Base-by-base conservation (phyloP, 2,797 vertebrate genomes). In the Cirrhinus mrigala region DNA sequence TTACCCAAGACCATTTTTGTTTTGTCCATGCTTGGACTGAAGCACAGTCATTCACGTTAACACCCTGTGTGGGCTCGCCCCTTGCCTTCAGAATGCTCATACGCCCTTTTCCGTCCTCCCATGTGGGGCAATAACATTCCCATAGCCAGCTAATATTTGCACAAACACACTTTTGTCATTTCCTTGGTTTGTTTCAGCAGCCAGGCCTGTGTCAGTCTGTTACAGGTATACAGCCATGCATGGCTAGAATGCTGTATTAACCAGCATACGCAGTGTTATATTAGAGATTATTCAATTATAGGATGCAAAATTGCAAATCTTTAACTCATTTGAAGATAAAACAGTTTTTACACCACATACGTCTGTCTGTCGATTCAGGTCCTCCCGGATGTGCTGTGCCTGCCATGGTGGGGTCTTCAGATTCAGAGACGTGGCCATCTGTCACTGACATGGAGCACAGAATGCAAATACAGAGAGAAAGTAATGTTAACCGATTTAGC, bases 171-270 rank as follows among this genome's bases (percentile, higher is more conserved):
- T 80, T 40, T 73, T 58, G 73, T 58, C 56, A 81, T 88, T 92
- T 92, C 91, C 91, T 92, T 48, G 75, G 85, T 91, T 91, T 92
- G 91, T 93, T 90, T 64, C 14, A 86, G 50, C 11, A 44, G 6
- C 15, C 50, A 9, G 11, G 40, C 40, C 50, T 71, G 27, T 40
- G 20, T 70, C 77, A 71, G 29, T 24, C 24, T 82, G 79, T 52
- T 52, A 48, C 84, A 71, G 68, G 73, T 89, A 82, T 82, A 62
- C 66, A 71, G 60, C 37, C 20, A 52, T 56, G 29, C 29, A 37
- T 12, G 29, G 18, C 29, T 58, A 76, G 48, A 75, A 56, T 54
- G 20, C 29, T 56, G 12, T n/a, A 40, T n/a, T 37, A 15, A 22
- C 29, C 27, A 12, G 48, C 50, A 75, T 76, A 20, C 50, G 56